Evolutionary conservation across 2,797 vertebrate genomes (phyloP), one percentile per base, ranked within the genome.

Genomic region (Acestrorhynchus altus): DNA sequence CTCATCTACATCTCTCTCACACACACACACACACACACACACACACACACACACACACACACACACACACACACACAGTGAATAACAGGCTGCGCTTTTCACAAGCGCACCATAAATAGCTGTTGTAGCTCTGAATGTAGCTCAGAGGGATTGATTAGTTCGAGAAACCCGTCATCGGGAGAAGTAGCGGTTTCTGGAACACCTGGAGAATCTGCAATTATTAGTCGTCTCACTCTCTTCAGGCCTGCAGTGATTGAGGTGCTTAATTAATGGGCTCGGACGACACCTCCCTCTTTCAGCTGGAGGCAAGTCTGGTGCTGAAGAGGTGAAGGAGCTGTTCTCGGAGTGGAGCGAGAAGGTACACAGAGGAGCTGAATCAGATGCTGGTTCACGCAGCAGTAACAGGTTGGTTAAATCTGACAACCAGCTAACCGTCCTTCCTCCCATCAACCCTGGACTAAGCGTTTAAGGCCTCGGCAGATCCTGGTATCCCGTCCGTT

Each of bases 181-280:
- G 40, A 10, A 42, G 60, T 4, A 22, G 35, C 35, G 20, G 35
- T n/a, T 9, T 6, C 20, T 16, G 35, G 18, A 20, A 40, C 60
- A 64, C 60, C 60, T 64, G 60, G 18, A 20, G 60, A 35, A 40
- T 12, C 60, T 20, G 18, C 60, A n/a, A 63, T 63, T 35, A 40
- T 18, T 35, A 35, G 15, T 31, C 12, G 31, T 35, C 31, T 39
- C 59, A n/a, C 60, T 63, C 60, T 64, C 60, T 20, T 12, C 20
- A 20, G 49, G 20, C 52, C 8, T 22, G 35, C 60, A 22, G 35
- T 42, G 60, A 64, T 46, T 3, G 44, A 60, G 46, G 42, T 26
- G 47, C 51, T 39, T 68, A 59, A 76, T 76, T 68, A 69, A 31
- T 47, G 5, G 9, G 9, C 8, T 66, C 12, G 11, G 24, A 28